Evolutionary conservation across 2,888 invertebrate genomes (phyloP).

Genomic region (Phoronis australis): DNA sequence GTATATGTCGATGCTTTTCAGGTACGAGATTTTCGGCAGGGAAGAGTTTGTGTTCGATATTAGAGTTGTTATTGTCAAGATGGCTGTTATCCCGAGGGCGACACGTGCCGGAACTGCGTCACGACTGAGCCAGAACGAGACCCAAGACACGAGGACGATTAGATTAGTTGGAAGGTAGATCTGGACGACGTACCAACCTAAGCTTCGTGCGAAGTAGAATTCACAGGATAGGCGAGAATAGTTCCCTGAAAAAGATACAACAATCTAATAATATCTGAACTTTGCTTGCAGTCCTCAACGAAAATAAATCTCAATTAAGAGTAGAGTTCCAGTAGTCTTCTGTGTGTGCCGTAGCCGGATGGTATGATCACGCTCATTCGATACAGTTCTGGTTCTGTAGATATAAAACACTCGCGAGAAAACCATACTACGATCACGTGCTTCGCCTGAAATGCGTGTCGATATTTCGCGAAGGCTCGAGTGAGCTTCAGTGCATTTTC

Average conservation of each 20-base stretch:
- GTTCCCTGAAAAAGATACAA: slow-evolving; percentile 9
- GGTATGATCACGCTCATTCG: too few species aligned
- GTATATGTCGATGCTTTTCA: slow-evolving; percentile 77
- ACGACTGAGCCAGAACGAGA: slow-evolving; percentile 17
- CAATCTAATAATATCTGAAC: too few species aligned
- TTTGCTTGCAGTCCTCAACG: too few species aligned
- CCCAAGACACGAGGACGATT: slow-evolving; percentile 15
- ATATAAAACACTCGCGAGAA: too few species aligned
- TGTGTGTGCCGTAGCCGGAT: too few species aligned
- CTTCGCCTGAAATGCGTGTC: too few species aligned
- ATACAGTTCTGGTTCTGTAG: too few species aligned
- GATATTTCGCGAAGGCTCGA: too few species aligned
- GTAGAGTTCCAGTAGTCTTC: too few species aligned
- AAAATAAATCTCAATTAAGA: too few species aligned
- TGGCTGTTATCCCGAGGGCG: slow-evolving; percentile 15
- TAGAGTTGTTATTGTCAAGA: slow-evolving; percentile 18
- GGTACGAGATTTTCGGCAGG: slow-evolving; percentile 19
- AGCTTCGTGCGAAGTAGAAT: slow-evolving; percentile 11
- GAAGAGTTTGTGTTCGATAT: slow-evolving; percentile 12
- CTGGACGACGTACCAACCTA: slow-evolving; percentile 14
- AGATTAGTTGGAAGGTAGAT: slow-evolving; percentile 14
- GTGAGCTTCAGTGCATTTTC: too few species aligned
- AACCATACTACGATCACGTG: too few species aligned
- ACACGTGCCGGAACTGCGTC: slow-evolving; percentile 16
- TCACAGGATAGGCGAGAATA: slow-evolving; percentile 13